These are phyloP conservation scores for Scleropages formosus DNA, from an alignment of 2,797 vertebrate species.

Conservation along the genomic window DNA sequence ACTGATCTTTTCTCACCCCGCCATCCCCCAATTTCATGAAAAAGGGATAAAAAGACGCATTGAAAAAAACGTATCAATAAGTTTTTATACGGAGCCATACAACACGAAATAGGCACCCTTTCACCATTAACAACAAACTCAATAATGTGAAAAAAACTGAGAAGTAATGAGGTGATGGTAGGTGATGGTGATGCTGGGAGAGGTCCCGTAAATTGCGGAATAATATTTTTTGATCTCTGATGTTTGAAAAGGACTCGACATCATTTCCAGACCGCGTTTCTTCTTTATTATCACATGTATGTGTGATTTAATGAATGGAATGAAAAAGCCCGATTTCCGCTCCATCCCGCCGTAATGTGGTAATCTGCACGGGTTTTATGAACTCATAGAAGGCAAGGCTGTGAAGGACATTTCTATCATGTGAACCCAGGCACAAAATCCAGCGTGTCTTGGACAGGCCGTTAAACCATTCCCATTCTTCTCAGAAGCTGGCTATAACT, in stretches of 20 bases:
- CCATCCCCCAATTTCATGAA: neutral
- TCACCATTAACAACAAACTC: neutral
- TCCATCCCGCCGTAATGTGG: constrained; percentile 31
- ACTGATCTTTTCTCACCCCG: constrained; percentile 6
- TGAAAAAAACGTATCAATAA: neutral
- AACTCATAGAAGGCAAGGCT: constrained; percentile 28
- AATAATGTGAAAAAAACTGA: neutral
- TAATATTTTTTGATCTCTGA: neutral
- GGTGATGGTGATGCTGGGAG: too few species aligned
- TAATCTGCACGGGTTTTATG: constrained; percentile 39
- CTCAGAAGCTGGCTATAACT: neutral
- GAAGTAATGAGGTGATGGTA: neutral
- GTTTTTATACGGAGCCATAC: neutral
- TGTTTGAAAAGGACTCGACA: neutral
- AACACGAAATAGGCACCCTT: neutral
- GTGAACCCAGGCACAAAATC: constrained; percentile 34
- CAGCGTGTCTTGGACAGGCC: constrained; percentile 33
- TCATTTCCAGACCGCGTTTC: neutral
- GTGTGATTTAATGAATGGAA: constrained; percentile 51
- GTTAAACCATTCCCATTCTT: constrained; percentile 34
- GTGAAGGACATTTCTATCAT: constrained; percentile 42
- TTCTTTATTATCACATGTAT: constrained; percentile 37
- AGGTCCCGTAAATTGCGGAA: too few species aligned
- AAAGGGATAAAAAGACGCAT: too few species aligned
- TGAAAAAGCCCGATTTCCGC: constrained; percentile 42